A percentile compares a stretch with the other conserved stretches of the same genome.
These are phyloP conservation scores for Latrodectus geometricus DNA, from an alignment of 1,140 invertebrate species.

Conservation along the genomic window DNA sequence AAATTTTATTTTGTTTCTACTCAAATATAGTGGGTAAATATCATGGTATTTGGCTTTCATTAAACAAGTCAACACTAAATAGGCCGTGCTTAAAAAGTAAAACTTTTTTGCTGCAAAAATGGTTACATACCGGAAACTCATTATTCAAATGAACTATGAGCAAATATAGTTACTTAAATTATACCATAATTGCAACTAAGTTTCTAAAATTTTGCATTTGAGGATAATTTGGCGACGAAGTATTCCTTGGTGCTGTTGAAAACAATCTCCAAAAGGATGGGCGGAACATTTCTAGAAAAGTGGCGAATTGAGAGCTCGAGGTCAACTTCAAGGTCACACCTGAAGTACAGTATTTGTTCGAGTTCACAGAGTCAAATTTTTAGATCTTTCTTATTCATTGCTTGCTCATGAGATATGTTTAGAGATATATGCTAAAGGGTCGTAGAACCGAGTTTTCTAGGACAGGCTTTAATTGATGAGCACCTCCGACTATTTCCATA, in stretches of 20 bases:
- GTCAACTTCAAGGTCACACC: constrained; percentile 55
- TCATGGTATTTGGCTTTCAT: too few relatives aligned
- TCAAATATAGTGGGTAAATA: too few relatives aligned
- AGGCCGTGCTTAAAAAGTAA: too few relatives aligned
- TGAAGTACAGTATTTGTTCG: constrained; percentile 56
- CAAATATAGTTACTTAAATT: too few relatives aligned
- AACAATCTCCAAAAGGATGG: constrained; percentile 29
- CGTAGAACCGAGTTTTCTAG: constrained; percentile 49
- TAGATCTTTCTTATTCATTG: constrained; percentile 32
- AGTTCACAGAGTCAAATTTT: constrained; percentile 59
- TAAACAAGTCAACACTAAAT: too few relatives aligned
- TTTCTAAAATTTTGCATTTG: not conserved
- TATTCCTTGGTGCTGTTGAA: constrained; percentile 7
- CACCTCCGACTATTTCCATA: constrained; percentile 32
- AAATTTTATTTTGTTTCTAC: too few relatives aligned
- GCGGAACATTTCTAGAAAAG: constrained; percentile 42
- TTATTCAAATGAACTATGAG: too few relatives aligned
- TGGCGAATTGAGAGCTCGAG: constrained; percentile 57
- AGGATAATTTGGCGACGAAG: constrained; percentile 31
- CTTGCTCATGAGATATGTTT: constrained; percentile 57
- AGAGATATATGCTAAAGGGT: constrained; percentile 55
- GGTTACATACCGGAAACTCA: too few relatives aligned
- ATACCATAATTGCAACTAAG: not conserved
- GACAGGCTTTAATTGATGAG: constrained; percentile 50
- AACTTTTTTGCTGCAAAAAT: too few relatives aligned